Base-by-base conservation (phyloP, 2,113 vertebrate species). In the Oryzias melastigma region DNA sequence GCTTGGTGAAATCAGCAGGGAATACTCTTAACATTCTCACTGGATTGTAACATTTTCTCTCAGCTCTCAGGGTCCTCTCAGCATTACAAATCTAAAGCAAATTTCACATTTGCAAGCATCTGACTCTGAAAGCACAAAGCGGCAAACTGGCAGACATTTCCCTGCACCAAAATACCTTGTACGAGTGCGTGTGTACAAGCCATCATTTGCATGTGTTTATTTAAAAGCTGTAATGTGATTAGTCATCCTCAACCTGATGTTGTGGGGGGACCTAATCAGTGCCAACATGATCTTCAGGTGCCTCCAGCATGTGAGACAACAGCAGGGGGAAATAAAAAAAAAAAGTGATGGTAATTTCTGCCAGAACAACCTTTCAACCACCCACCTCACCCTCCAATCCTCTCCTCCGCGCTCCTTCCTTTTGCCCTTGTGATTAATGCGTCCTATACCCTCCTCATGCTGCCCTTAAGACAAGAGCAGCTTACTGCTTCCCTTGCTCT, bases 391-490 rank as follows among this genome's bases (percentile, higher is more conserved):
- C 52, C 59, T 74, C 56, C 77, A 78, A 68, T 77, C 73, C 47
- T 62, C 58, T 65, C 51, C 40, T 62, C 58, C 43, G 42, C 13
- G 52, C 62, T 57, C 61, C 58, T 68, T 74, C 65, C 67, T 57
- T 14, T 62, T 73, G 77, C 78, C 75, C 78, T 77, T 54, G 71
- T 85, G 83, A 83, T 85, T 83, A 80, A 85, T 71, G 73, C 75
- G 74, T 75, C 78, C 65, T 71, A 35, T 35, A 66, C 62, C 69
- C 78, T 73, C 77, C 78, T 58, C 82, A 72, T 71, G 62, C 73
- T 77, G 75, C 81, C 81, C 80, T 77, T 71, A 80, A 88, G 78
- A 88, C 77, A 79, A 81, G 76, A 83, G 70, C 66, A 66, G 83
- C 78, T 87, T 86, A 83, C 65, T 22, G 76, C 65, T 68, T 81